A percentile compares a stretch with the other conserved stretches of the same genome.
Conservation (phyloP, 2,888 invertebrate genomes). For the Lamproptera curius region DNA sequence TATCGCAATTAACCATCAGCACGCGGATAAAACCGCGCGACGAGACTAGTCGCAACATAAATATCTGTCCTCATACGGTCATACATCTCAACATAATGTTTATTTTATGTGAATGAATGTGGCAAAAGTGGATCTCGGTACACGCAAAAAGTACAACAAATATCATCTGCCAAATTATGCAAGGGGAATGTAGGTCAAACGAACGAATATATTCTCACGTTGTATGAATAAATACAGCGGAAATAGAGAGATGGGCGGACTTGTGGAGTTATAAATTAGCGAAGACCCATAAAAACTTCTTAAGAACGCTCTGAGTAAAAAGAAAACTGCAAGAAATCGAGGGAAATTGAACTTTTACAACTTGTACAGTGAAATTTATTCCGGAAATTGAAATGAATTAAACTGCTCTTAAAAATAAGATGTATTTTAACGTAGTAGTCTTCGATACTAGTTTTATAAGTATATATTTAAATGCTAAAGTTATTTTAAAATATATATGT, state of each 20-base stretch:
- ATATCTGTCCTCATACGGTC: too few species aligned
- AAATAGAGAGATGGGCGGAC: slow-evolving; percentile 23
- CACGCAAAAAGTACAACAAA: background rate
- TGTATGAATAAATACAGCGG: slow-evolving; percentile 24
- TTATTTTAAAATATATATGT: too few species aligned
- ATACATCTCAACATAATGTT: background rate
- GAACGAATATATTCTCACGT: slow-evolving; percentile 18
- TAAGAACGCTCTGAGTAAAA: background rate
- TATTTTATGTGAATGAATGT: background rate
- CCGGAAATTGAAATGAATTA: background rate
- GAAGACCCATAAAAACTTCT: slow-evolving; percentile 11
- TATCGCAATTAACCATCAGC: too few species aligned
- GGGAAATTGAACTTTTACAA: background rate
- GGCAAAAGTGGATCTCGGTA: background rate
- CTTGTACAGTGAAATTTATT: background rate
- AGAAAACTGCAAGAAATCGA: slow-evolving; percentile 9
- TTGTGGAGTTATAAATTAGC: slow-evolving; percentile 10
- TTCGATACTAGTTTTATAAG: too few species aligned
- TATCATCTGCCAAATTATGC: slow-evolving; percentile 15
- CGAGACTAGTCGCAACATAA: too few species aligned
- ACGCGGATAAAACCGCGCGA: too few species aligned
- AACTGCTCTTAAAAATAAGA: background rate
- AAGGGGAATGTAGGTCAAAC: slow-evolving; percentile 21
- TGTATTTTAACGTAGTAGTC: too few species aligned
- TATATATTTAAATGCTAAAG: too few species aligned